phyloP scores from a whole-genome alignment of 2,888 invertebrate species.

The Drosophila aldrichi region DNA sequence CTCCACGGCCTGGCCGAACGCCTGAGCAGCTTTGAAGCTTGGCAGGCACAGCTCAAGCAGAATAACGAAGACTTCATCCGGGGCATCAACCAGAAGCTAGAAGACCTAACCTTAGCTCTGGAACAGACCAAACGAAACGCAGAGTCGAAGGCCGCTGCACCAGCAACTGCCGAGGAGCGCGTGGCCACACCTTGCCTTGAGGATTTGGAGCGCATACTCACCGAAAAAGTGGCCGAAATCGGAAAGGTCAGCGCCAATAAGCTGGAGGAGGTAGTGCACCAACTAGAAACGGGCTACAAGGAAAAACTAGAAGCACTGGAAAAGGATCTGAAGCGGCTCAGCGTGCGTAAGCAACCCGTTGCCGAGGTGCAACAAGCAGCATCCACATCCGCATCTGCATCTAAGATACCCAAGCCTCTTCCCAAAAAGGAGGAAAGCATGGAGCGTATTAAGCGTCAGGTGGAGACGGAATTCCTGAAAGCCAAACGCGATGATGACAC shows the following conservation, averaged over 20 bases:
- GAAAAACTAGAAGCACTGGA: constrained; percentile 74
- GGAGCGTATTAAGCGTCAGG: constrained; percentile 59
- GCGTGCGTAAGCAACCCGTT: constrained; percentile 10
- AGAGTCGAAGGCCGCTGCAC: constrained; percentile 9
- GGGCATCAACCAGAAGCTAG: constrained; percentile 75
- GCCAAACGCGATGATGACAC: constrained; percentile 66
- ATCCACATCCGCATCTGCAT: constrained; percentile 26
- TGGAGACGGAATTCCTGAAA: constrained; percentile 63
- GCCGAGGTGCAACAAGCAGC: neutral
- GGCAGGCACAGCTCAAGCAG: constrained; percentile 69
- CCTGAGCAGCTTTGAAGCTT: constrained; percentile 70
- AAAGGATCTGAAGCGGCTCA: constrained; percentile 63
- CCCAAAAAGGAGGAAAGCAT: constrained; percentile 39
- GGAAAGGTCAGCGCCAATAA: constrained; percentile 71
- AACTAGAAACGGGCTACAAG: constrained; percentile 76
- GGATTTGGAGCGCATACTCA: constrained; percentile 73
- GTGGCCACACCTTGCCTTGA: constrained; percentile 64
- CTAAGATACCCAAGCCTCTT: constrained; percentile 66
- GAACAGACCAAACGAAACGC: constrained; percentile 51
- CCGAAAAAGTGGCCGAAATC: constrained; percentile 78
- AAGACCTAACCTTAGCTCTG: constrained; percentile 58
- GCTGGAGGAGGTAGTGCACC: constrained; percentile 72
- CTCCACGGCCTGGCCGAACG: constrained; percentile 64
- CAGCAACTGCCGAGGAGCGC: constrained; percentile 37
- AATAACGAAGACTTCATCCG: constrained; percentile 73